A percentile compares a stretch with the other conserved stretches of the same genome.
phyloP scores from a whole-genome alignment of 2,888 invertebrate genomes.

The Oligia latruncula region DNA sequence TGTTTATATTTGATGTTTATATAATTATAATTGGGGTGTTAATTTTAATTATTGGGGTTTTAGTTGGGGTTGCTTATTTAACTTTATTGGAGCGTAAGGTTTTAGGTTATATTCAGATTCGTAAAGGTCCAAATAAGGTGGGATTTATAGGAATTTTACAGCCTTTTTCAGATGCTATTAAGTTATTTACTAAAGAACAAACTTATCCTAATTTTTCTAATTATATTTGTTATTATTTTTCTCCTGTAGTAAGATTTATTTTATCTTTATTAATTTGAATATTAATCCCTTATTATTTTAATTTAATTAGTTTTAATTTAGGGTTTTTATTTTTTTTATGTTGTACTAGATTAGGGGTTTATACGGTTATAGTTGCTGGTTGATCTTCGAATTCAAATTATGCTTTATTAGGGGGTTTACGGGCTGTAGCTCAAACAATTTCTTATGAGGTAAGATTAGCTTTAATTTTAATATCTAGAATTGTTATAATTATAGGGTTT shows the following conservation, averaged over 20 bases:
- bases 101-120: slow-evolving; percentile 93
- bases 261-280: slow-evolving; percentile 90
- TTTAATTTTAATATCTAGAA: slow-evolving; percentile 91
- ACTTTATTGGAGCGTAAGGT: slow-evolving; percentile 93
- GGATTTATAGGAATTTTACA: slow-evolving; percentile 91
- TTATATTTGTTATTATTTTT: slow-evolving; percentile 91
- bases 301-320: slow-evolving; percentile 90
- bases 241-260: slow-evolving; percentile 90
- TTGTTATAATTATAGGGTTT: slow-evolving; percentile 90
- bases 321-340: slow-evolving; percentile 92
- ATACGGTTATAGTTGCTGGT: slow-evolving; percentile 91
- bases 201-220: slow-evolving; percentile 90
- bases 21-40: slow-evolving; percentile 83
- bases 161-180: slow-evolving; percentile 93
- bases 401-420: slow-evolving; percentile 92
- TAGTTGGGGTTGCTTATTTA: slow-evolving; percentile 93
- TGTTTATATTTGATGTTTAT: slow-evolving; percentile 85
- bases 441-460: slow-evolving; percentile 94
- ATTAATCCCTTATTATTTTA: slow-evolving; percentile 90
- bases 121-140: slow-evolving; percentile 93
- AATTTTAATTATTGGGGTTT: slow-evolving; percentile 90
- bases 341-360: slow-evolving; percentile 91
- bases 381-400: slow-evolving; percentile 94
- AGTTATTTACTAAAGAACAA: slow-evolving; percentile 92
- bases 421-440: slow-evolving; percentile 93